These are phyloP conservation scores for Chiloscyllium punctatum DNA, from an alignment of 2,797 vertebrate species.

Conservation along the genomic window DNA sequence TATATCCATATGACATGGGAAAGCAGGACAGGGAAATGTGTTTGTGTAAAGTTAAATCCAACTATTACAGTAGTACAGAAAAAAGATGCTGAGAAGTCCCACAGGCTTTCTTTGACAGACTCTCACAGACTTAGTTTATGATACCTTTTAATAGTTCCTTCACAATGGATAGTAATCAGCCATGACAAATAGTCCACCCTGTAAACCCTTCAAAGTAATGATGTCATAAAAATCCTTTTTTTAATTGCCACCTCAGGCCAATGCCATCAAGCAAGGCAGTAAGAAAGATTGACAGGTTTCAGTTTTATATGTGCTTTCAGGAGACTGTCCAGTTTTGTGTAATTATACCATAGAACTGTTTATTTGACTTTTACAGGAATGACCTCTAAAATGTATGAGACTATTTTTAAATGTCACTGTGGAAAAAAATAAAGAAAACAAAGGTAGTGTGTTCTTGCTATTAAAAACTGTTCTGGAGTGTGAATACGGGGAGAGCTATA, in stretches of 20 bases:
- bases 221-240: constrained; percentile 51
- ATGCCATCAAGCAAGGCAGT: constrained; percentile 50
- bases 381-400: constrained; percentile 44
- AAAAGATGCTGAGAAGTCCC: constrained; percentile 44
- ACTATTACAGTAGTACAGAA: neutral
- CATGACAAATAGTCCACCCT: constrained; percentile 57
- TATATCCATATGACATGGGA: neutral
- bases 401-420: constrained; percentile 40
- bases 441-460: constrained; percentile 25
- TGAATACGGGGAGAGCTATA: constrained; percentile 44
- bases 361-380: constrained; percentile 40
- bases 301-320: constrained; percentile 46
- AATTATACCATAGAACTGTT: constrained; percentile 39
- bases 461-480: constrained; percentile 39
- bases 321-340: constrained; percentile 43
- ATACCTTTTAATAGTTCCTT: constrained; percentile 49
- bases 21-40: neutral
- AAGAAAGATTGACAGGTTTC: constrained; percentile 53
- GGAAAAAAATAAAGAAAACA: neutral
- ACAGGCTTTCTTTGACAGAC: constrained; percentile 39
- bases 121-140: constrained; percentile 40
- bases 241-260: constrained; percentile 58
- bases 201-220: constrained; percentile 59
- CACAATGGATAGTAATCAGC: constrained; percentile 51
- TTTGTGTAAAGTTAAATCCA: constrained; percentile 21